Base-by-base conservation (phyloP, 37 sponge, comb jelly and placozoan genomes). In the Haliclona indistincta region DNA sequence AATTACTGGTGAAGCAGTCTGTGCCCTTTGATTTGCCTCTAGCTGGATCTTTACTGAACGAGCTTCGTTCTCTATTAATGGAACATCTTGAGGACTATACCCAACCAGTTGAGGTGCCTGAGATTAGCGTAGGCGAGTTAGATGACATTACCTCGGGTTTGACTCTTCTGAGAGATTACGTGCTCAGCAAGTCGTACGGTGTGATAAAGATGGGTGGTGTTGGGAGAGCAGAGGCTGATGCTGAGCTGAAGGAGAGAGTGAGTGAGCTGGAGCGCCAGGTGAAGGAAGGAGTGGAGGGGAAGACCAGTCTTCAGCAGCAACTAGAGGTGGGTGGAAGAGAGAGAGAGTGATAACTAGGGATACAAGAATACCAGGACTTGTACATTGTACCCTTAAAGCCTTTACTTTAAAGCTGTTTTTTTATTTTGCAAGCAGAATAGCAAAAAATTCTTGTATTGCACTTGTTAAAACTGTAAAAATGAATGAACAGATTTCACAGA, bases 91-190 rank as follows among this genome's bases (percentile, higher is more conserved):
- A 28, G 38, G 63, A 55, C 7, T 60, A 38, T 30, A 25, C 19
- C 44, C 54, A 51, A 52, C 10, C 25, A 6, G 7, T 26, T 25
- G 25, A 11, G 6, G 26, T 58, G 6, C 77, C 77, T 19, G 68
- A 75, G 54, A 43, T 83, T 2, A 45, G 23, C 38, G 84, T 83
- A 49, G 40, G 37, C 40, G 58, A 75, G 32, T 6, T 83, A 28
- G 84, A 83, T 68, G 84, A 83, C 70, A 76, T 83, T 68, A 75
- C 84, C 23, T 83, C 84, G 38, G 75, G 84, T 70, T 53, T 83
- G 52, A 61, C 76, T 17, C 23, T 83, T 1, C 70, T 83, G 38
- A 83, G 60, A 33, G 70, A 75, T 32, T 83, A 75, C 64, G 36
- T 75, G 39, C 33, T 54, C 32, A 63, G 76, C 33, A 36, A 45